Evolutionary conservation across 1,140 invertebrate species (phyloP).

Genomic region (Philotrypesis tridentata): DNA sequence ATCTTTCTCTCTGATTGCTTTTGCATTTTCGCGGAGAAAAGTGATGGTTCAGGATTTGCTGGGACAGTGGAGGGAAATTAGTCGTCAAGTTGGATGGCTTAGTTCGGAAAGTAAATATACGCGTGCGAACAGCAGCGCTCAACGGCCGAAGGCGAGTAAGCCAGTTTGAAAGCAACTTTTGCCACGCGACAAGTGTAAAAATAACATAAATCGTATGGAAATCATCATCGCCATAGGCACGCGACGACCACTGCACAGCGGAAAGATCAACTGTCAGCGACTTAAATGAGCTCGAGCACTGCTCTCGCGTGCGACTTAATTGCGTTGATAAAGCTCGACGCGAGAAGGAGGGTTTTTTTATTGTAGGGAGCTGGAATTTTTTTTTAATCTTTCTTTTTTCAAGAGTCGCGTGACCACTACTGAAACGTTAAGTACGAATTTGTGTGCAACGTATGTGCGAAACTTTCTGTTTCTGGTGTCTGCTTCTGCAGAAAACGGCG

Average conservation of each 20-base stretch:
- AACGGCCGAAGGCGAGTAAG: too few relatives aligned
- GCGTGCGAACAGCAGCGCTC: too few relatives aligned
- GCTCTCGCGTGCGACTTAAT: conserved; percentile 14
- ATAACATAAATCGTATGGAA: not conserved
- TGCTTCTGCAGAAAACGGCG: too few relatives aligned
- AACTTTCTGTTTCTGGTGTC: too few relatives aligned
- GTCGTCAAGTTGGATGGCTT: not conserved
- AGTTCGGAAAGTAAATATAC: not conserved
- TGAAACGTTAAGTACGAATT: too few relatives aligned
- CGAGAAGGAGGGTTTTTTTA: not conserved
- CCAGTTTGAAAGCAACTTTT: not conserved
- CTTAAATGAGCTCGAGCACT: conserved; percentile 19
- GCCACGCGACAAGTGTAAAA: not conserved
- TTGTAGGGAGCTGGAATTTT: not conserved
- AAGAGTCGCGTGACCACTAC: not conserved
- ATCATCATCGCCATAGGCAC: not conserved
- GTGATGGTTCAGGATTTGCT: not conserved
- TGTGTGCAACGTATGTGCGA: too few relatives aligned
- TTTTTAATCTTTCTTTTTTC: not conserved
- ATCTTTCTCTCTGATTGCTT: not conserved
- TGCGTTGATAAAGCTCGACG: not conserved
- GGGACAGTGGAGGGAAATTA: not conserved
- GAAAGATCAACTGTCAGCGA: conserved; percentile 25
- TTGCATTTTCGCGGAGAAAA: not conserved
- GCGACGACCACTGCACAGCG: not conserved